Conservation (phyloP, 2,797 vertebrate species). For the Zonotrichia albicollis region DNA sequence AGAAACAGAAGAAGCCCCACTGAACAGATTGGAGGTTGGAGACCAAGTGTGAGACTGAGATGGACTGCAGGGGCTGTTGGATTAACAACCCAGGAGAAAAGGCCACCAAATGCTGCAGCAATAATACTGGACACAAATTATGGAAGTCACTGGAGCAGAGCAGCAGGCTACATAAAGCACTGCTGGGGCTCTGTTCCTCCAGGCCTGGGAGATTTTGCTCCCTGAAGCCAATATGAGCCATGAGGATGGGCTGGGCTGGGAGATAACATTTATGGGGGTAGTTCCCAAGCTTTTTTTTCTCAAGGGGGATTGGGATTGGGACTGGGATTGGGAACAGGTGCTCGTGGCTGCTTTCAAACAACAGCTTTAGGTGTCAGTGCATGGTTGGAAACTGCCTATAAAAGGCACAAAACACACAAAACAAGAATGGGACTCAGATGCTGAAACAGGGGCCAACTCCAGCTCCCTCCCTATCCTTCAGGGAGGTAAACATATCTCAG, state of each 20-base stretch:
- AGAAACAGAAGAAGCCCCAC: not conserved
- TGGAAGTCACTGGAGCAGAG: not conserved
- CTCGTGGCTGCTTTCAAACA: not conserved
- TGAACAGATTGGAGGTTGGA: not conserved
- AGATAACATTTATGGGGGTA: rapidly evolving
- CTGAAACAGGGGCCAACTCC: not conserved
- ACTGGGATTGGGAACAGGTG: not conserved
- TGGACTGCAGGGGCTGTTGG: not conserved
- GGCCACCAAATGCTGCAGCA: not conserved
- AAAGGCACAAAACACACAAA: not conserved
- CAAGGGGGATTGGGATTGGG: not conserved
- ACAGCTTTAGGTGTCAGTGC: not conserved
- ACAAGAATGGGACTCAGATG: not conserved
- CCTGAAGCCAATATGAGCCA: not conserved
- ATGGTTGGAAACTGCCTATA: not conserved
- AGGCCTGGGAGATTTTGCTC: not conserved
- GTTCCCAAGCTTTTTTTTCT: not conserved
- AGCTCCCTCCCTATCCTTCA: not conserved
- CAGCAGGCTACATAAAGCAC: not conserved
- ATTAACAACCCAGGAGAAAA: not conserved
- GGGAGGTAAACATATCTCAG: not conserved
- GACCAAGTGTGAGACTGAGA: not conserved
- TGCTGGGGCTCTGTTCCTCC: not conserved
- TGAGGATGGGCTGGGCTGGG: not conserved
- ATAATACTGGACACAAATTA: not conserved